A percentile compares a stretch with the other conserved stretches of the same genome.
Evolutionary conservation across 2,113 vertebrate species (phyloP).

Genomic region (Scolopax mira): DNA sequence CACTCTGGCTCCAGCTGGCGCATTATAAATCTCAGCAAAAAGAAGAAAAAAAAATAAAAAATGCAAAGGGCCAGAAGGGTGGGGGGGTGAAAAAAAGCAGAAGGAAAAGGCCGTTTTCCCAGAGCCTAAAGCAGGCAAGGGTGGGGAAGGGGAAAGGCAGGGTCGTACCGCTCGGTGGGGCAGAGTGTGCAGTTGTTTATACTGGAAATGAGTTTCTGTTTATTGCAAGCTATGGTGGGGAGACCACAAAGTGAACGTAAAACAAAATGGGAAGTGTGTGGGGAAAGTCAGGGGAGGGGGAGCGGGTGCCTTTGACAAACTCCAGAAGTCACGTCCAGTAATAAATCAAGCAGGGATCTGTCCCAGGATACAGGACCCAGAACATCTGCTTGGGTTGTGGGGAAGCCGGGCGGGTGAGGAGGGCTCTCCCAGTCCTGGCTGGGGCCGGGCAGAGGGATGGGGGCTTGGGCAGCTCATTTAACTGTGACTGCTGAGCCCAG

Average conservation of each 20-base stretch:
- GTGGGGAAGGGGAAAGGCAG: not conserved
- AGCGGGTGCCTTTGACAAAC: constrained; percentile 53
- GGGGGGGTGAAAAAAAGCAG: not conserved
- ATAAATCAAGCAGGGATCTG: constrained; percentile 47
- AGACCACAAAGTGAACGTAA: constrained; percentile 42
- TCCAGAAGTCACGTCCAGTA: constrained; percentile 64
- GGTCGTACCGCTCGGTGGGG: not conserved
- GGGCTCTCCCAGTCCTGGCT: not conserved
- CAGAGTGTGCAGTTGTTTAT: constrained; percentile 36
- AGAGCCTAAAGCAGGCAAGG: not conserved
- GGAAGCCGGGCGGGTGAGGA: not conserved
- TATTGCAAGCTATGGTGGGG: constrained; percentile 43
- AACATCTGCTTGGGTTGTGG: constrained; percentile 57
- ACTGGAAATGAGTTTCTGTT: constrained; percentile 57
- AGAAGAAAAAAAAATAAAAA: not conserved
- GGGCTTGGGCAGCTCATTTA: not conserved
- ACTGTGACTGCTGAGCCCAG: not conserved
- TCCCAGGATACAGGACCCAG: constrained; percentile 26
- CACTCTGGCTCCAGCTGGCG: not conserved
- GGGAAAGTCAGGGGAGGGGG: constrained; percentile 35
- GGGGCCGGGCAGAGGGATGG: not conserved
- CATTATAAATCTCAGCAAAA: constrained; percentile 34
- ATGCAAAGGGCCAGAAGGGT: not conserved
- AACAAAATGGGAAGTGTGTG: constrained; percentile 60
- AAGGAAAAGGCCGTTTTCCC: not conserved